Conservation (phyloP, 1,140 invertebrate genomes). For the Antheraea mylitta region DNA sequence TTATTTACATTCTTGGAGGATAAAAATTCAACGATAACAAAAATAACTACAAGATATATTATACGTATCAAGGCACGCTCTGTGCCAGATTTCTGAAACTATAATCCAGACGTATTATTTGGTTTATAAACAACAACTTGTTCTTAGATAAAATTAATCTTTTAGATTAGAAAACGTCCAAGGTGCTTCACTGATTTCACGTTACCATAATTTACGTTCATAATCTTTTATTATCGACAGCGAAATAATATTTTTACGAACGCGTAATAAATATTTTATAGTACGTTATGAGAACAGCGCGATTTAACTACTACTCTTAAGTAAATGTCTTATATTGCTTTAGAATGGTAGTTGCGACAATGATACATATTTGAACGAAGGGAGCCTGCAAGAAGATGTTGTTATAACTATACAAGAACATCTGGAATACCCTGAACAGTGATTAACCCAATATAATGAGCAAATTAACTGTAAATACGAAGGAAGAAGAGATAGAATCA, state of each 20-base stretch:
- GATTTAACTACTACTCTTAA: neutral
- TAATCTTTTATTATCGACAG: slow-evolving; percentile 2
- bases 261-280: neutral
- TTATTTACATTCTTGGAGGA: neutral
- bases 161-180: neutral
- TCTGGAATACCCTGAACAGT: too few relatives aligned
- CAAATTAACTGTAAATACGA: too few relatives aligned
- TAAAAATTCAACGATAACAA: neutral
- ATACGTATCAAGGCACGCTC: neutral
- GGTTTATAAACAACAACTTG: neutral
- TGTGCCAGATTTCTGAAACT: neutral
- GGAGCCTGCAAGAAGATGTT: too few relatives aligned
- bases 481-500: too few relatives aligned
- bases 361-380: neutral
- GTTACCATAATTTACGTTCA: neutral
- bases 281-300: neutral
- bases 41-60: neutral
- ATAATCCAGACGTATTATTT: neutral
- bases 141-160: slow-evolving; percentile 4
- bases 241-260: neutral
- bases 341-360: neutral
- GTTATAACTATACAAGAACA: too few relatives aligned
- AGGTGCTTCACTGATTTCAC: neutral
- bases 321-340: neutral
- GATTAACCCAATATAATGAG: too few relatives aligned